phyloP scores from a whole-genome alignment of 2,888 invertebrate genomes.

The Luffia ferchaultella region DNA sequence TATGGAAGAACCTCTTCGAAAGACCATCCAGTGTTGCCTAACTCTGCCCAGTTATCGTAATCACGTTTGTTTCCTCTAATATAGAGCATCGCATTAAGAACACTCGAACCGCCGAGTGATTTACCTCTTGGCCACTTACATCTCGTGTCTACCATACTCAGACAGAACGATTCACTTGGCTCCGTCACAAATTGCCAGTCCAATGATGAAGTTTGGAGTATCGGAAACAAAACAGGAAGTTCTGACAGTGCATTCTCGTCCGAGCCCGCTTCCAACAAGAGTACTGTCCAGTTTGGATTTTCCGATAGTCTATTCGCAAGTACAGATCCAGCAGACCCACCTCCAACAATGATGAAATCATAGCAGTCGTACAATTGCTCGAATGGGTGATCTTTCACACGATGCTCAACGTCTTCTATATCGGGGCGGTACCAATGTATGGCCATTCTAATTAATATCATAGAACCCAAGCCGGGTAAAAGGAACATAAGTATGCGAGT shows the following conservation, averaged over 20 bases:
- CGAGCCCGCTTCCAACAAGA: slow-evolving; percentile 82
- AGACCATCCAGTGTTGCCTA: slow-evolving; percentile 83
- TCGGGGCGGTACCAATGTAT: slow-evolving; percentile 73
- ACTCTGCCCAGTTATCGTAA: slow-evolving; percentile 83
- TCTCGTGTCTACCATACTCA: slow-evolving; percentile 69
- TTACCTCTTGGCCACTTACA: slow-evolving; percentile 84
- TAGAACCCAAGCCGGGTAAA: slow-evolving; percentile 70
- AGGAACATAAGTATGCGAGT: slow-evolving; percentile 72
- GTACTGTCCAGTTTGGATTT: slow-evolving; percentile 73
- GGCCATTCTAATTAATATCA: slow-evolving; percentile 70
- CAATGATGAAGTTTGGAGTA: slow-evolving; percentile 74
- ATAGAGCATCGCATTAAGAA: slow-evolving; percentile 90
- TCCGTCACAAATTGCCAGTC: slow-evolving; percentile 88
- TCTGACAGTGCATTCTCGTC: slow-evolving; percentile 78
- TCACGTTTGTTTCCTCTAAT: slow-evolving; percentile 84
- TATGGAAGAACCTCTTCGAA: slow-evolving; percentile 78
- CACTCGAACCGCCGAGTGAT: slow-evolving; percentile 82
- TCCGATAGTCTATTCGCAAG: slow-evolving; percentile 82
- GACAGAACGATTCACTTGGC: slow-evolving; percentile 72
- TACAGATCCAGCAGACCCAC: slow-evolving; percentile 83
- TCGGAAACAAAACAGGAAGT: slow-evolving; percentile 74
- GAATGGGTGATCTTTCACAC: slow-evolving; percentile 64
- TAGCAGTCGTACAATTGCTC: slow-evolving; percentile 68
- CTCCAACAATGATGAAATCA: slow-evolving; percentile 84
- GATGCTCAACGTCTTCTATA: slow-evolving; percentile 71